These are phyloP conservation scores for Paragorgia papillata DNA, from an alignment of 92 coral and sea anemone genomes.

Conservation along the genomic window DNA sequence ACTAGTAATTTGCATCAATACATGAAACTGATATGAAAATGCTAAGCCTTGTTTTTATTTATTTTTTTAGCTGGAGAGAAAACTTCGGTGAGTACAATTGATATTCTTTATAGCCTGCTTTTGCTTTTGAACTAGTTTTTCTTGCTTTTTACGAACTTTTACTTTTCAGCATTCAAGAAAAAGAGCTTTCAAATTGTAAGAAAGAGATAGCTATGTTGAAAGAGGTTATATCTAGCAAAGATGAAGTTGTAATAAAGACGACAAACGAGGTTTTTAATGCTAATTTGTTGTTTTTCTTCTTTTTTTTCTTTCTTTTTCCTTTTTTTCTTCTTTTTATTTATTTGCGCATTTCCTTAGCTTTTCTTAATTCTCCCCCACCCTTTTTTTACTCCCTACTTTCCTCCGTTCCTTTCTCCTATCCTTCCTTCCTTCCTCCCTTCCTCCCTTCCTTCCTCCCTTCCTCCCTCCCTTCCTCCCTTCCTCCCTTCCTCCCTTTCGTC, in stretches of 20 bases:
- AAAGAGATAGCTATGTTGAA: constrained; percentile 88
- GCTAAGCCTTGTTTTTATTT: too few species aligned
- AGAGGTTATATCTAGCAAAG: constrained; percentile 94
- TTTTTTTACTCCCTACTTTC: too few species aligned
- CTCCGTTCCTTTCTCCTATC: too few species aligned
- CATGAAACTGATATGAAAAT: too few species aligned
- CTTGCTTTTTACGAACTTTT: neutral
- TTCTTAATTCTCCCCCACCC: too few species aligned
- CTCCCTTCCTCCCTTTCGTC: too few species aligned
- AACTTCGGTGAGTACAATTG: constrained; percentile 1
- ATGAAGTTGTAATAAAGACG: constrained; percentile 86
- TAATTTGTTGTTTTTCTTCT: neutral
- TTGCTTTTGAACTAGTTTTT: too few species aligned
- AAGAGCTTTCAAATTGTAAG: constrained; percentile 62
- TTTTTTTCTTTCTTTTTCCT: neutral
- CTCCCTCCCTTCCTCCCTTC: too few species aligned
- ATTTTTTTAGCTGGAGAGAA: constrained; percentile 21
- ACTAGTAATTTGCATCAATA: too few species aligned
- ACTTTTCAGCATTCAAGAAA: constrained; percentile 61
- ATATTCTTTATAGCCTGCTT: neutral
- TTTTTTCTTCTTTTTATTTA: neutral
- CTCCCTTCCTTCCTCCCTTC: too few species aligned
- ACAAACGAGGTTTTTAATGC: constrained; percentile 72
- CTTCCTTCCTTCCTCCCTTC: too few species aligned
- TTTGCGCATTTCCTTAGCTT: neutral